These are phyloP conservation scores for Vimba vimba DNA, from an alignment of 2,113 vertebrate genomes.

Conservation along the genomic window DNA sequence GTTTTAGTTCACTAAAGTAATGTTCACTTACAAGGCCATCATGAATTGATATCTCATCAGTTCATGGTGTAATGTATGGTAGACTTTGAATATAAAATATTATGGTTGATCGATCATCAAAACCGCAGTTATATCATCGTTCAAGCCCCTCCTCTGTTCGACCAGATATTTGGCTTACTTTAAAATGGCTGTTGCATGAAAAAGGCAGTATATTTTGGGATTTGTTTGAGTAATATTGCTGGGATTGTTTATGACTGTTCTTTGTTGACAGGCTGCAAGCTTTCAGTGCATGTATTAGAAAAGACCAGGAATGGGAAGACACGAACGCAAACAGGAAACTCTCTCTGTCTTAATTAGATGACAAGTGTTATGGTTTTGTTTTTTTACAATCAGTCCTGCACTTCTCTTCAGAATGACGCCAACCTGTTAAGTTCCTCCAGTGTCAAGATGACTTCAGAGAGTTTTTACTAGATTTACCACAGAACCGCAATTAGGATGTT, in stretches of 20 bases:
- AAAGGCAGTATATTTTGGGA: constrained; percentile 16
- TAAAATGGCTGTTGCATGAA: constrained; percentile 23
- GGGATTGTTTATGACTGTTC: neutral
- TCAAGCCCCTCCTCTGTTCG: neutral
- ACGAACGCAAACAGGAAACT: neutral
- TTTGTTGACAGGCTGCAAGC: constrained; percentile 12
- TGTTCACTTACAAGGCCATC: neutral
- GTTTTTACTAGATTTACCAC: constrained; percentile 56
- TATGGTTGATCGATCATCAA: neutral
- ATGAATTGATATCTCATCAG: neutral
- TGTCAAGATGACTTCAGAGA: constrained; percentile 63
- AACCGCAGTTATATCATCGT: neutral
- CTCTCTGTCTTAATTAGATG: constrained; percentile 23
- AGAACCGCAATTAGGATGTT: constrained; percentile 1
- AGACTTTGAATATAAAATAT: neutral
- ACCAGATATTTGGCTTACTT: constrained; percentile 34
- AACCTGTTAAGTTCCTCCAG: constrained; percentile 51
- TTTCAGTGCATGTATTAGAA: constrained; percentile 9
- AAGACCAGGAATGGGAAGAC: constrained; percentile 3
- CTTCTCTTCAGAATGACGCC: constrained; percentile 57
- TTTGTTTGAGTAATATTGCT: constrained; percentile 11
- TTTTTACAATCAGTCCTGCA: constrained; percentile 64
- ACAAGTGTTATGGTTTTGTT: neutral
- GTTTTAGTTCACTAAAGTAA: constrained; percentile 12
- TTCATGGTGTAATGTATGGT: neutral